Evolutionary conservation across 2,888 invertebrate species (phyloP), one percentile per base, ranked within the genome.

Genomic region (Eretmocerus hayati): DNA sequence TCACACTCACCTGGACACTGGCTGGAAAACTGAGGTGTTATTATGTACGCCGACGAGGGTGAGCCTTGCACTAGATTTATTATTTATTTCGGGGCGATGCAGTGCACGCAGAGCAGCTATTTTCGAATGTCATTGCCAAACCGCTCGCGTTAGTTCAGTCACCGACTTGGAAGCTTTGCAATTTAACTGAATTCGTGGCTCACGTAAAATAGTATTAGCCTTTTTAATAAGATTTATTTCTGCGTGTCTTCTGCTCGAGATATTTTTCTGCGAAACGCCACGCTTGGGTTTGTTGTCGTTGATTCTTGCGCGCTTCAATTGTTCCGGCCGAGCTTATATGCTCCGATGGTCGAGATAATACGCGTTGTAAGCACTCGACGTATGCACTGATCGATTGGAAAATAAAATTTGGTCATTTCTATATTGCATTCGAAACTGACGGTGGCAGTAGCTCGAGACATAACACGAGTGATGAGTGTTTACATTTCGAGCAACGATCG

Each of bases 1-100:
- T n/a, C n/a, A n/a, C n/a, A n/a, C n/a, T n/a, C n/a, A n/a, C n/a
- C n/a, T 16, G 33, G 5, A n/a, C 6, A 33, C 33, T 16, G 33
- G 13, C 16, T 16, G 33, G 13, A 4, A 13, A 5, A 33, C n/a
- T n/a, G n/a, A n/a, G n/a, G n/a, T n/a, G n/a, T n/a, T n/a, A 22
- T 20, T 23, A 52, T 52, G 51, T 52, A 52, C 48, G 36, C 41
- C 30, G 51, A 52, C 4, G 45, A 52, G 42, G 51, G 51, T 52
- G 45, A 48, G 37, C 4, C 21, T 5, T 8, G 30, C 11, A 16
- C 20, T 9, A 5, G 39, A 26, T 26, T 31, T 9, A 18, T n/a
- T 15, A 2, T 20, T n/a, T 1, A 2, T 23, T 15, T 5, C 16
- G 9, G 2, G 4, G 5, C 3, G 9, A 8, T 41, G 16, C 18